Conservation (phyloP, 64 coral and sea anemone genomes). For the Anthopleura sola region DNA sequence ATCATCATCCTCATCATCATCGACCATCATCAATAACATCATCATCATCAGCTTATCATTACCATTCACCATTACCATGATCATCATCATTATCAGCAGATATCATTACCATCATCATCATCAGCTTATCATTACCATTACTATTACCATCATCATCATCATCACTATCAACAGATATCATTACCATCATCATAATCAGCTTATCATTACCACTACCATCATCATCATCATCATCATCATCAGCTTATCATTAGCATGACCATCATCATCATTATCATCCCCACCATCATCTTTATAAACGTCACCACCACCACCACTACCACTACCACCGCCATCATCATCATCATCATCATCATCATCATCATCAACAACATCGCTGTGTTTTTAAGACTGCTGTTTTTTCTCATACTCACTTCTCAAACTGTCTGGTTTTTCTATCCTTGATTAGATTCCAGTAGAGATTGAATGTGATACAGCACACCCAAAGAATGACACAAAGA, state of each 20-base stretch:
- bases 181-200: no score
- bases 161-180: no score
- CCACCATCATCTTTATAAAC: neutral
- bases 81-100: neutral
- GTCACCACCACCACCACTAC: neutral
- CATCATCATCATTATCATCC: neutral
- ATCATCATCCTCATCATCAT: no score
- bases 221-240: neutral
- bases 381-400: neutral
- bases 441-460: conserved; percentile 92
- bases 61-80: neutral
- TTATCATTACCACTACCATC: neutral
- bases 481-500: conserved; percentile 70
- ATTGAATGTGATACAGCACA: conserved; percentile 96
- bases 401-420: conserved; percentile 80
- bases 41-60: conserved; percentile 1
- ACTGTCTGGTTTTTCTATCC: conserved; percentile 55
- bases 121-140: no score
- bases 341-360: neutral
- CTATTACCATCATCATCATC: no score
- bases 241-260: neutral
- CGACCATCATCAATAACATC: neutral
- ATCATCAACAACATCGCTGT: neutral
- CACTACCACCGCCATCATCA: neutral
- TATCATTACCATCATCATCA: neutral